phyloP scores from a whole-genome alignment of 2,797 vertebrate species.

The Erethizon dorsatum region DNA sequence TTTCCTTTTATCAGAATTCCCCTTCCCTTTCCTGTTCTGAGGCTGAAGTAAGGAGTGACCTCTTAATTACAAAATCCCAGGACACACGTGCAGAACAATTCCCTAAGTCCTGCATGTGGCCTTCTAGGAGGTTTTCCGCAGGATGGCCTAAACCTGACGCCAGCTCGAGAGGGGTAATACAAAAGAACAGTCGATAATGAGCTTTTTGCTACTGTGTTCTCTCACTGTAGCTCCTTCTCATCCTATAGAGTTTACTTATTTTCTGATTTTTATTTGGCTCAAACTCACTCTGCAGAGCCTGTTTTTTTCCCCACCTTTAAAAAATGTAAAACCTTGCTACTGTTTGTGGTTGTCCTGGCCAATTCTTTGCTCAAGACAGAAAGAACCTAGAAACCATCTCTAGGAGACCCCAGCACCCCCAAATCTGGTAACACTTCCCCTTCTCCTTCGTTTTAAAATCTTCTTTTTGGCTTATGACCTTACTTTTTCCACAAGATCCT shows the following conservation, averaged over 20 bases:
- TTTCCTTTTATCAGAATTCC: constrained; percentile 16
- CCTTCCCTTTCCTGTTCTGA: background rate
- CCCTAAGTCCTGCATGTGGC: background rate
- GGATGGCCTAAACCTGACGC: background rate
- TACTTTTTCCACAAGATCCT: background rate
- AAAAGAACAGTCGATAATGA: background rate
- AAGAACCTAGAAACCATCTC: background rate
- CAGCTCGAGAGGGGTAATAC: too few relatives aligned
- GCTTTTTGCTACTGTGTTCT: background rate
- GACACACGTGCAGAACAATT: background rate
- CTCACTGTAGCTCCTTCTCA: background rate
- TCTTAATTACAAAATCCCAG: background rate
- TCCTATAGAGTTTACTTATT: background rate
- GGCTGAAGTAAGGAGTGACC: background rate
- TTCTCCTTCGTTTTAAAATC: background rate
- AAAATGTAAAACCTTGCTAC: background rate
- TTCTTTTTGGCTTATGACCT: background rate
- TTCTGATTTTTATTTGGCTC: background rate
- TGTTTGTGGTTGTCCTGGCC: background rate
- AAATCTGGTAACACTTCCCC: background rate
- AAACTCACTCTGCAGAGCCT: background rate
- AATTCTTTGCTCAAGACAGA: background rate
- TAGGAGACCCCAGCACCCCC: background rate
- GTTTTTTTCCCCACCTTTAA: background rate
- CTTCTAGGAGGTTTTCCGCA: background rate